Base-by-base conservation (phyloP, 2,113 vertebrate species). In the Trichechus manatus region DNA sequence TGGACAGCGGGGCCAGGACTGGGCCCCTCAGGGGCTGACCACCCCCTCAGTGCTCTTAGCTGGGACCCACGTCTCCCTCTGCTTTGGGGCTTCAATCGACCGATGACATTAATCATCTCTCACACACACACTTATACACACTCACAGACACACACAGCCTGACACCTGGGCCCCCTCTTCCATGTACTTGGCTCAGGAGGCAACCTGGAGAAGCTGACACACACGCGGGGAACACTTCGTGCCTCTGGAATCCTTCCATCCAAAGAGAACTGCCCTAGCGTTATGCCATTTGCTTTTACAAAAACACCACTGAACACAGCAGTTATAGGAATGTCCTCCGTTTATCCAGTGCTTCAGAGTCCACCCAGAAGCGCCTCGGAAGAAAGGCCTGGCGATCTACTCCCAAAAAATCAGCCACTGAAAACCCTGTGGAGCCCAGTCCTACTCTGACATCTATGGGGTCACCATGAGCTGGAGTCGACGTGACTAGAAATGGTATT, bases 311-410 rank as follows among this genome's bases (percentile, higher is more conserved):
- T 11, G 15, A 0, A 1, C 6, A 31, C 0, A 0, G 68, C 1
- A 47, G 61, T 1, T 2, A 4, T 0, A 3, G 0, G 1, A 2
- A 23, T 5, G 1, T 15, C 53, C 53, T 25, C 10, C 19, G 0
- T 4, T 4, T 10, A 31, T 2, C 9, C 0, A 33, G 68, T 2
- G 33, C 80, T 14, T 3, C 1, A 20, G 0, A 72, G 70, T n/a
- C 17, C 17, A 22, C 17, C 70, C 33, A 39, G 70, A 72, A 17
- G 33, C 3, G 7, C 70, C 36, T 33, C 6, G 1, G 17, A 39
- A 74, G 72, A n/a, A 74, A 74, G 72, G 8, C 8, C 17, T 74
- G 36, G 72, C 4, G 20, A 23, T 39, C 20, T 3, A 19, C 3
- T 22, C 39, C 72, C 5, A 13, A 39, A 74, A 39, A 36, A 2